These are phyloP conservation scores for Zaprionus ghesquierei DNA, from an alignment of 1,140 invertebrate genomes.

Conservation along the genomic window DNA sequence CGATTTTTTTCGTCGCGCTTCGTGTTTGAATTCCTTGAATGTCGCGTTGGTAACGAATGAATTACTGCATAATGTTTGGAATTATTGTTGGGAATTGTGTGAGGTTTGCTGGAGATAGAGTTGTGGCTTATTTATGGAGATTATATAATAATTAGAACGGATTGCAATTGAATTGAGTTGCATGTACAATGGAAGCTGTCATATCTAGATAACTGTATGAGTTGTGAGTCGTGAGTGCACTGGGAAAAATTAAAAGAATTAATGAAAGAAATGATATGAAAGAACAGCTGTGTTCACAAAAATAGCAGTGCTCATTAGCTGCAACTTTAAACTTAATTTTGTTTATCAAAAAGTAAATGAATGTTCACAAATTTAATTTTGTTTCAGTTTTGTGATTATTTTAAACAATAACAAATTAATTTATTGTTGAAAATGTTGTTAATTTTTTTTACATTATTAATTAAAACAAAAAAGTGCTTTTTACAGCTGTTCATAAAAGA, in stretches of 20 bases:
- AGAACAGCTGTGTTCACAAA: too few species aligned
- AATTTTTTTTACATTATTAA: too few species aligned
- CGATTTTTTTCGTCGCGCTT: constrained; percentile 17
- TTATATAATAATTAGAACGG: not conserved
- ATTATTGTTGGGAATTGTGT: not conserved
- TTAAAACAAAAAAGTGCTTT: too few species aligned
- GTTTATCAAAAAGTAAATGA: too few species aligned
- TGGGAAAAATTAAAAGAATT: not conserved
- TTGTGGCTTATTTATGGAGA: not conserved
- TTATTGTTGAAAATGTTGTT: too few species aligned
- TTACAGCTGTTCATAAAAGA: too few species aligned
- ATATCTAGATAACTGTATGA: not conserved
- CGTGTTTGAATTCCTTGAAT: constrained; percentile 16
- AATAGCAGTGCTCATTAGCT: too few species aligned
- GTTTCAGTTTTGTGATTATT: too few species aligned
- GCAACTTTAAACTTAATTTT: too few species aligned
- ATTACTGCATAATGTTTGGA: not conserved
- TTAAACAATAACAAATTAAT: too few species aligned
- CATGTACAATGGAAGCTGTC: not conserved
- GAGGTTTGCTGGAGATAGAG: not conserved
- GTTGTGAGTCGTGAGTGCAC: not conserved
- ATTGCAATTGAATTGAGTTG: not conserved
- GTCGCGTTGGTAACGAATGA: not conserved
- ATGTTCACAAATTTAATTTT: too few species aligned
- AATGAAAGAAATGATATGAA: not conserved